Percentiles rank a stretch among this genome's conserved stretches.
phyloP scores from a whole-genome alignment of 2,797 vertebrate genomes.

The Hozukius guyotensis region DNA sequence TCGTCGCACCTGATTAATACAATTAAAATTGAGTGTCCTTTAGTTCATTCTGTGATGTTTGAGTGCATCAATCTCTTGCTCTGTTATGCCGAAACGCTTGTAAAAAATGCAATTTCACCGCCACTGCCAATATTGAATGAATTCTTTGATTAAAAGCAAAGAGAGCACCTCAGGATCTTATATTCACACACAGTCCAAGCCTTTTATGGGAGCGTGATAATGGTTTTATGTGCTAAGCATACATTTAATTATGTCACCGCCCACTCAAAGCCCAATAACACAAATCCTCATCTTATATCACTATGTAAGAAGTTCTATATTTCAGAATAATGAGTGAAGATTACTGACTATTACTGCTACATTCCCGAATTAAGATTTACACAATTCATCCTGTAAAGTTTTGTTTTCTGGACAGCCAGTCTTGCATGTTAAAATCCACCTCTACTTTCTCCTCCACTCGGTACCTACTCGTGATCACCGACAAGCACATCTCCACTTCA shows the following conservation, averaged over 20 bases:
- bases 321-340: neutral
- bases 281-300: neutral
- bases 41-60: neutral
- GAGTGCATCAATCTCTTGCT: neutral
- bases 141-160: neutral
- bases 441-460: neutral
- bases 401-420: neutral
- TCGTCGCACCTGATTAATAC: neutral
- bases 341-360: neutral
- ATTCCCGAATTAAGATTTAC: neutral
- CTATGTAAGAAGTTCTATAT: neutral
- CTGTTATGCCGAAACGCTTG: neutral
- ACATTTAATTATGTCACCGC: conserved; percentile 14
- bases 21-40: neutral
- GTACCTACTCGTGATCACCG: neutral
- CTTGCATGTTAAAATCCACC: neutral
- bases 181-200: neutral
- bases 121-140: neutral
- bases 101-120: neutral
- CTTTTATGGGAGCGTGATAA: conserved; percentile 5
- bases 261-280: neutral
- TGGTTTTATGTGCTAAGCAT: conserved; percentile 3
- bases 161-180: neutral
- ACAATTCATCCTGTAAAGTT: neutral
- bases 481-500: neutral